These are phyloP conservation scores for Delphinapterus leucas DNA, from an alignment of 2,113 vertebrate genomes.

Conservation along the genomic window DNA sequence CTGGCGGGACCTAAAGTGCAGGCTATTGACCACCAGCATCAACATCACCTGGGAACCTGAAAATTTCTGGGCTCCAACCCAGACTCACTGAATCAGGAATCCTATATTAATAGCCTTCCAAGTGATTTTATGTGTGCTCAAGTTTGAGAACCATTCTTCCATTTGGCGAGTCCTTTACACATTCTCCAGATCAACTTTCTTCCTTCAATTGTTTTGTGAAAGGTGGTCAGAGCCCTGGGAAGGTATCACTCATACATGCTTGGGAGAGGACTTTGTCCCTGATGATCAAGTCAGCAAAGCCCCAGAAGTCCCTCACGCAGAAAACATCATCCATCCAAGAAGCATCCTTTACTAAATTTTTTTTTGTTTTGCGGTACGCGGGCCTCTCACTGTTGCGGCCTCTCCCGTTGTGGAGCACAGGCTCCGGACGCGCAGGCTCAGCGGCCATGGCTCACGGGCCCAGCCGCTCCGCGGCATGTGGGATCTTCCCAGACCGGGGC, in stretches of 20 bases:
- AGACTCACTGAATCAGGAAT: not conserved
- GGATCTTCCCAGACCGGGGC: no score
- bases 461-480: rapidly evolving
- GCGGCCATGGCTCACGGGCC: no score
- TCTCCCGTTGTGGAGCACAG: no score
- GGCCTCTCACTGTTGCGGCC: no score
- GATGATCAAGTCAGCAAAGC: not conserved
- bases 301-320: not conserved
- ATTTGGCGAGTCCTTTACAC: not conserved
- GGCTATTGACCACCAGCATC: not conserved
- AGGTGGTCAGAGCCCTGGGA: not conserved
- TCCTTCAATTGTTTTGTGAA: not conserved
- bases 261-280: not conserved
- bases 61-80: not conserved
- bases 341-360: not conserved
- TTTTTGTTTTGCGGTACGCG: no score
- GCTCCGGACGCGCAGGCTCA: no score
- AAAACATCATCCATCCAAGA: not conserved
- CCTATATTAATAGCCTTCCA: not conserved
- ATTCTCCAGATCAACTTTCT: not conserved
- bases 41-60: not conserved
- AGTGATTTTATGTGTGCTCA: not conserved
- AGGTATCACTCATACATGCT: not conserved
- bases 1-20: no score
- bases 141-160: not conserved